phyloP scores from a whole-genome alignment of 2,888 invertebrate species.

The Drosophila trichaetosa region DNA sequence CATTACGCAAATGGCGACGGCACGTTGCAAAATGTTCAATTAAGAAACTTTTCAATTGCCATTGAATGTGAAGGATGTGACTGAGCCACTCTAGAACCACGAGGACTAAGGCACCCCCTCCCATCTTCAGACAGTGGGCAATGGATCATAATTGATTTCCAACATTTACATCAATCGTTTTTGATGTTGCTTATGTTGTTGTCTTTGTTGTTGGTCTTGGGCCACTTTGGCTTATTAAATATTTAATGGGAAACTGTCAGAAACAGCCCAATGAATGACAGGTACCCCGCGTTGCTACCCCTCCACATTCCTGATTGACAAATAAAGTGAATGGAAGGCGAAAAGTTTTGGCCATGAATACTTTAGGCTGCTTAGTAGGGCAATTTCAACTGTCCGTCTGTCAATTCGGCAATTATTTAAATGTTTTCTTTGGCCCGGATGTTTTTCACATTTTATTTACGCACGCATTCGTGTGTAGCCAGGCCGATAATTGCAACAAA shows the following conservation, averaged over 20 bases:
- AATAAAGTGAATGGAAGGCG: constrained; percentile 48
- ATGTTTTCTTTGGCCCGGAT: constrained; percentile 39
- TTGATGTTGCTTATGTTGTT: constrained; percentile 4
- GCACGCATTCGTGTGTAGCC: constrained; percentile 76
- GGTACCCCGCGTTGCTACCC: constrained; percentile 9
- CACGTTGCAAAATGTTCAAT: constrained; percentile 73
- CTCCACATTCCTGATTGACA: constrained; percentile 47
- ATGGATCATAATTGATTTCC: constrained; percentile 70
- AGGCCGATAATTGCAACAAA: constrained; percentile 77
- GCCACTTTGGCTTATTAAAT: constrained; percentile 78
- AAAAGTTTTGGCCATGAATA: constrained; percentile 61
- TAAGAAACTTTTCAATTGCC: constrained; percentile 64
- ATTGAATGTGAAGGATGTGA: constrained; percentile 18
- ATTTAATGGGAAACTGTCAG: constrained; percentile 76
- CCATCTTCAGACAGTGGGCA: constrained; percentile 4
- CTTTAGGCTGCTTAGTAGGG: constrained; percentile 38
- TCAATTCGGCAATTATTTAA: constrained; percentile 75
- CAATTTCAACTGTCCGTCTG: constrained; percentile 45
- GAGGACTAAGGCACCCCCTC: background rate
- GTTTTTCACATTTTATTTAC: constrained; percentile 60
- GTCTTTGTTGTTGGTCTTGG: constrained; percentile 44
- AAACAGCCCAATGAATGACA: constrained; percentile 62
- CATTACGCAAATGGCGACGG: constrained; percentile 62
- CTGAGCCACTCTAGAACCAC: constrained; percentile 61
- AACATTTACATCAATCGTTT: constrained; percentile 39